Conservation (phyloP, 2,797 vertebrate species). For the Sparus aurata region DNA sequence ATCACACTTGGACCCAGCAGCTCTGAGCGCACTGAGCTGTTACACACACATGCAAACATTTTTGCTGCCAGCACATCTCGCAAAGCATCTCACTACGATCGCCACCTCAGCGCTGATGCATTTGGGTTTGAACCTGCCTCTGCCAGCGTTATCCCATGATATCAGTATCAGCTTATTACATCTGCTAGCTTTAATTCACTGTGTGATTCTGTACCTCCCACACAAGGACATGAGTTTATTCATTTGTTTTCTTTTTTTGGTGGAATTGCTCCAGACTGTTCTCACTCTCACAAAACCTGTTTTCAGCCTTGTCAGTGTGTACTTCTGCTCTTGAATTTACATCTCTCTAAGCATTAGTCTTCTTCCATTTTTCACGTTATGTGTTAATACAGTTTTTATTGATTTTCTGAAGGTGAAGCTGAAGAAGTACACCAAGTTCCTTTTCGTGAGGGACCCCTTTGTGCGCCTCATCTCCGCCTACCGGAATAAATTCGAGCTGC, state of each 20-base stretch:
- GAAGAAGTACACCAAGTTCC: conserved; percentile 98
- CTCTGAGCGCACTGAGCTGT: neutral
- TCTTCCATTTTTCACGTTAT: neutral
- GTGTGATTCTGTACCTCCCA: conserved; percentile 6
- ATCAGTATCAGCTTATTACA: neutral
- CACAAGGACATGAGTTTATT: neutral
- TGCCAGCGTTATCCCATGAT: neutral
- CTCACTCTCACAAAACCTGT: neutral
- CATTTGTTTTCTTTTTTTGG: neutral
- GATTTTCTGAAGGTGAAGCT: conserved; percentile 89
- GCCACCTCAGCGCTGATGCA: neutral
- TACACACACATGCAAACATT: neutral
- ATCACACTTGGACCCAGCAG: neutral
- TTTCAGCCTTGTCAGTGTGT: neutral
- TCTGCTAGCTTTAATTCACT: neutral
- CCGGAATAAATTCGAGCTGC: conserved; percentile 95
- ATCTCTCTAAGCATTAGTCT: neutral
- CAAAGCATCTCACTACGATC: conserved; percentile 1
- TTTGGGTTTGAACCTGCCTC: neutral
- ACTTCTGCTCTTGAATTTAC: neutral
- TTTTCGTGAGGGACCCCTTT: conserved; percentile 97
- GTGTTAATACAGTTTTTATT: neutral
- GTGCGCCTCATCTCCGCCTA: conserved; percentile 98
- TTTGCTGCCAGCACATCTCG: neutral
- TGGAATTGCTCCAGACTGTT: neutral